Percentiles rank a stretch among this genome's conserved stretches.
Conservation (phyloP, 1,140 invertebrate genomes). For the Mycetomoellerius zeteki region DNA sequence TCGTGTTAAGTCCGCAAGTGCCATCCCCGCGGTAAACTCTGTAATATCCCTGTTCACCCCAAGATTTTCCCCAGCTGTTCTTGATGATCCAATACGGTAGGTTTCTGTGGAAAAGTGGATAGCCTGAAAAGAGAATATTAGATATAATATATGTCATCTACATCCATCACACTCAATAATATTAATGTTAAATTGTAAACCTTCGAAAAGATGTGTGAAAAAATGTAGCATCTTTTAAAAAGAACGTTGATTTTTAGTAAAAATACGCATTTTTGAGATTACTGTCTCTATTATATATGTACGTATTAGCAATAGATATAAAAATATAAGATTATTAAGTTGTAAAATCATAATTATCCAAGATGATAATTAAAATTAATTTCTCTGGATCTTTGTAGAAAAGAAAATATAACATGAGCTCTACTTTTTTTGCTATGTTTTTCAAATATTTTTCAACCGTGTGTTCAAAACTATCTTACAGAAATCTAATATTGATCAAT, state of each 20-base stretch:
- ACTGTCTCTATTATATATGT: background rate
- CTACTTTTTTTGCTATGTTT: background rate
- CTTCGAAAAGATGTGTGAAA: background rate
- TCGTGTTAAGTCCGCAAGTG: slow-evolving; percentile 97
- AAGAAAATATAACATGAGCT: background rate
- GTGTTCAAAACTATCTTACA: background rate
- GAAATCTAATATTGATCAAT: too few relatives aligned
- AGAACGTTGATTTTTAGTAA: slow-evolving; percentile 27
- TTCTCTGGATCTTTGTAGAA: background rate
- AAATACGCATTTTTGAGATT: background rate
- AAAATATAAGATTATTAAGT: background rate
- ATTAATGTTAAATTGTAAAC: background rate
- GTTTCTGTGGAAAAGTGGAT: slow-evolving; percentile 93
- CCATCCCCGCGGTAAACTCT: slow-evolving; percentile 97
- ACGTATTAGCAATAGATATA: background rate
- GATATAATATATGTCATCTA: background rate
- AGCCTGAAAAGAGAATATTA: slow-evolving; percentile 88
- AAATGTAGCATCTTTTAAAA: slow-evolving; percentile 46
- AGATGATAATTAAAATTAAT: background rate
- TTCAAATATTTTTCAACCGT: background rate
- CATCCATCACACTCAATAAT: background rate
- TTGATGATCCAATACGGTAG: slow-evolving; percentile 97
- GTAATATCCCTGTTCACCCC: slow-evolving; percentile 98
- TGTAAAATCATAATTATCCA: slow-evolving; percentile 3
- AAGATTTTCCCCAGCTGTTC: slow-evolving; percentile 96